Percentiles rank a stretch among this genome's conserved stretches.
Conservation (phyloP, 2,888 invertebrate species). For the Synergus japonicus region DNA sequence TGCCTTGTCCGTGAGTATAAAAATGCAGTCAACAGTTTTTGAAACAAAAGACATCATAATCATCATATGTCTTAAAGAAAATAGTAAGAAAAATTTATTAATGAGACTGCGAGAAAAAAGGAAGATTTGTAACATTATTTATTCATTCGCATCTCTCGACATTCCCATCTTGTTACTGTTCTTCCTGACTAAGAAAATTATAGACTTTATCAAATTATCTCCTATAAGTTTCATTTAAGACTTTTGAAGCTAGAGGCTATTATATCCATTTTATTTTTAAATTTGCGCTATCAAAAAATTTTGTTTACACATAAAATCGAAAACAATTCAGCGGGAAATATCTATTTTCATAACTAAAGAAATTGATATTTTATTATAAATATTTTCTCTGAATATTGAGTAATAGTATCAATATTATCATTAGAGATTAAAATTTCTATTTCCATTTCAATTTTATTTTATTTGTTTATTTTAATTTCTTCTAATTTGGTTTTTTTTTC, state of each 20-base stretch:
- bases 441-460: background rate
- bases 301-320: background rate
- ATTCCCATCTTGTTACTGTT: slow-evolving; percentile 5
- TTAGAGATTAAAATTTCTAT: background rate
- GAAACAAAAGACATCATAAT: background rate
- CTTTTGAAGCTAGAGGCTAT: background rate
- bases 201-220: background rate
- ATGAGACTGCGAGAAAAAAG: background rate
- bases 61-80: background rate
- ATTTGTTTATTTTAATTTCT: background rate
- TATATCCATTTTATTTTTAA: background rate
- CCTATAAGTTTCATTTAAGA: background rate
- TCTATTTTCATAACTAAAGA: background rate
- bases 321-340: background rate
- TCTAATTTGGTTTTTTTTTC: too few relatives aligned
- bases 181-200: background rate
- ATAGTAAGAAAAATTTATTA: background rate
- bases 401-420: background rate
- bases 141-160: background rate
- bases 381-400: background rate
- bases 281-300: background rate
- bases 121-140: background rate
- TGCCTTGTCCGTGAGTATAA: slow-evolving; percentile 29
- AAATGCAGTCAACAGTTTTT: background rate
- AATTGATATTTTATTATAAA: background rate